phyloP scores from a whole-genome alignment of 2,113 vertebrate species.

The Stegastes partitus region DNA sequence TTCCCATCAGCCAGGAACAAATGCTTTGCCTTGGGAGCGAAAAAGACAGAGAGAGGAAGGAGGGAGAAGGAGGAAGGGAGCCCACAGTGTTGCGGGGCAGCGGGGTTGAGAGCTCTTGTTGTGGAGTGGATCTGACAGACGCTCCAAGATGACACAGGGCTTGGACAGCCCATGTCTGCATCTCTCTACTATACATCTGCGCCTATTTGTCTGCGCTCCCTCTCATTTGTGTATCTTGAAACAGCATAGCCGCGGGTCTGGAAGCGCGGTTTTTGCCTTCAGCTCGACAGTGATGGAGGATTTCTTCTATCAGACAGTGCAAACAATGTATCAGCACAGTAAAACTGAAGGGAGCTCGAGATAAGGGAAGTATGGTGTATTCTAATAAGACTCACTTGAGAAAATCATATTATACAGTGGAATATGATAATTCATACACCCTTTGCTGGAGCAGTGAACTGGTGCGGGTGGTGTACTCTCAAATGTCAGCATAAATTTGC shows the following conservation, averaged over 20 bases:
- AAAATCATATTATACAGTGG: slow-evolving; percentile 85
- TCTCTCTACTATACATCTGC: slow-evolving; percentile 54
- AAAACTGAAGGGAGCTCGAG: slow-evolving; percentile 52
- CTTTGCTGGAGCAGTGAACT: slow-evolving; percentile 81
- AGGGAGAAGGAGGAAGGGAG: slow-evolving; percentile 36
- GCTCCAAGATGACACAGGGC: slow-evolving; percentile 72
- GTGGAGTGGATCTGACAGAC: slow-evolving; percentile 81
- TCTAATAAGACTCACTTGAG: slow-evolving; percentile 82
- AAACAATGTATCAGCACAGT: slow-evolving; percentile 66
- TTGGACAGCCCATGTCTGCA: slow-evolving; percentile 67
- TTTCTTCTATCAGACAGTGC: slow-evolving; percentile 68
- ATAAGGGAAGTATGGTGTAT: slow-evolving; percentile 67
- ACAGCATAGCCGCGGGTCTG: slow-evolving; percentile 54
- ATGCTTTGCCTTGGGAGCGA: slow-evolving; percentile 69
- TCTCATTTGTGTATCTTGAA: slow-evolving; percentile 67
- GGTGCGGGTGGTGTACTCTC: slow-evolving; percentile 83
- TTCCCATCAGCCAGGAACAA: slow-evolving; percentile 74
- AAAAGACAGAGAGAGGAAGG: slow-evolving; percentile 46
- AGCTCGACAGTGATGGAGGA: slow-evolving; percentile 65
- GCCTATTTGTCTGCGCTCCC: slow-evolving; percentile 51
- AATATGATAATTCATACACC: slow-evolving; percentile 85
- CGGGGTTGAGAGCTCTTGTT: slow-evolving; percentile 68
- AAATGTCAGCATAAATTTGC: slow-evolving; percentile 90
- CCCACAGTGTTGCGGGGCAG: slow-evolving; percentile 58
- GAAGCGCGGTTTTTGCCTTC: slow-evolving; percentile 34